Base-by-base conservation (phyloP, 2,113 vertebrate species). In the mouse (Mus musculus) region DNA sequence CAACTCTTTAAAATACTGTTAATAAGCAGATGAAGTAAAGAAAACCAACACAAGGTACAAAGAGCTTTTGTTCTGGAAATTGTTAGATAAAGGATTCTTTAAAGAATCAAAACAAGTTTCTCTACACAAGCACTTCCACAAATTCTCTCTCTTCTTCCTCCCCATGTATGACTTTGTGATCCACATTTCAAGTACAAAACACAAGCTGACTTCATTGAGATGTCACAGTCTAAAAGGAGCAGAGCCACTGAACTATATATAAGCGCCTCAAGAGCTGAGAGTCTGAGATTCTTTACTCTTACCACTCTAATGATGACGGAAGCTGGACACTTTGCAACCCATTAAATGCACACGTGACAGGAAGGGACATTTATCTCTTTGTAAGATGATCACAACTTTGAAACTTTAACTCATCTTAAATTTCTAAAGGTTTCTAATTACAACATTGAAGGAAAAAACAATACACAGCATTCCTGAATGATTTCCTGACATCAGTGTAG, bases 311-410 rank as follows among this genome's bases (percentile, higher is more conserved):
- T 14, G 65, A 84, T 88, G 92, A 94, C 14, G 52, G 78, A 96
- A 78, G 65, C 63, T 69, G 88, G 30, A 67, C 14, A 87, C 42
- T 54, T 94, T 76, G 90, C 73, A 91, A 77, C 36, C 7, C 28
- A 42, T 88, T 56, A 81, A 87, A 85, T 30, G 49, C 78, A 93
- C 69, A 56, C 26, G 11, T 91, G 90, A 94, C 84, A 81, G 73
- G 78, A 97, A 96, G 87, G 36, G 56, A 26, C n/a, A 76, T 94
- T 96, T 78, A 95, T 94, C 87, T 92, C 63, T 42, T 81, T 10
- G n/a, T 85, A 97, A 97, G 75, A 95, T n/a, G 87, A 96, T 69
- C 93, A 91, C 85, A 36, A 36, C 81, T 96, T 95, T 78, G 49
- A 94, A 95, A 87, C 16, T 42, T 16, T 67, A 91, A 93, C 54